Evolutionary conservation across 2,113 vertebrate genomes (phyloP).

Genomic region (Nematolebias whitei): DNA sequence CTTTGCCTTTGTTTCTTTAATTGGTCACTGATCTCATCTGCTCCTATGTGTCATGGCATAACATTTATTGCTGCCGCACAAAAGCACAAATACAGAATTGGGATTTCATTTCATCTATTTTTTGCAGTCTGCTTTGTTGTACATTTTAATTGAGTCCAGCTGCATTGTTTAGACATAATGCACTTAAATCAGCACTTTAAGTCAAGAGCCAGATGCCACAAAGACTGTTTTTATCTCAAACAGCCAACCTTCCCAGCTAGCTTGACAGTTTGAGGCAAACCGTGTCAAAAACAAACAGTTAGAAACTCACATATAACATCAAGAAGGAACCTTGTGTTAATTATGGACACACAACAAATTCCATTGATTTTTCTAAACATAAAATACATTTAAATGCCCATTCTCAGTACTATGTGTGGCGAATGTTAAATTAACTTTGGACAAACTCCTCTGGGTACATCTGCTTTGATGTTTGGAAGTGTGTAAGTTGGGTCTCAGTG

Average conservation of each 20-base stretch:
- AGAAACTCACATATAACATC: constrained; percentile 3
- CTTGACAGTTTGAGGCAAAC: constrained; percentile 20
- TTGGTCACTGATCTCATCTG: constrained; percentile 4
- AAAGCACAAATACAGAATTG: constrained; percentile 15
- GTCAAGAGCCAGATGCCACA: constrained; percentile 37
- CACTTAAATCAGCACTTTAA: constrained; percentile 50
- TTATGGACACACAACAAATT: constrained; percentile 4
- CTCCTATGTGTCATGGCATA: constrained; percentile 2
- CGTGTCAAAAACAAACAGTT: constrained; percentile 11
- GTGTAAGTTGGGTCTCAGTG: constrained; percentile 3
- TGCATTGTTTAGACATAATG: constrained; percentile 37
- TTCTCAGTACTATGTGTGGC: neutral
- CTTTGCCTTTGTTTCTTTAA: constrained; percentile 10
- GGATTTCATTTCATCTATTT: neutral
- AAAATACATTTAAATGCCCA: neutral
- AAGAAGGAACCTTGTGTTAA: neutral
- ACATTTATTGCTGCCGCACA: constrained; percentile 3
- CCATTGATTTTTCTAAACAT: neutral
- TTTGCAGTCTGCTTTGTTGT: constrained; percentile 26
- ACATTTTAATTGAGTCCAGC: constrained; percentile 51
- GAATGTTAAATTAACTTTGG: constrained; percentile 2
- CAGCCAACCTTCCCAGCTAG: constrained; percentile 33
- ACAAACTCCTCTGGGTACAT: constrained; percentile 8
- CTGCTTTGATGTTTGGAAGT: neutral
- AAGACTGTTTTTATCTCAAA: constrained; percentile 30